Evolutionary conservation across 2,888 invertebrate genomes (phyloP).

Genomic region (Spodoptera picta): DNA sequence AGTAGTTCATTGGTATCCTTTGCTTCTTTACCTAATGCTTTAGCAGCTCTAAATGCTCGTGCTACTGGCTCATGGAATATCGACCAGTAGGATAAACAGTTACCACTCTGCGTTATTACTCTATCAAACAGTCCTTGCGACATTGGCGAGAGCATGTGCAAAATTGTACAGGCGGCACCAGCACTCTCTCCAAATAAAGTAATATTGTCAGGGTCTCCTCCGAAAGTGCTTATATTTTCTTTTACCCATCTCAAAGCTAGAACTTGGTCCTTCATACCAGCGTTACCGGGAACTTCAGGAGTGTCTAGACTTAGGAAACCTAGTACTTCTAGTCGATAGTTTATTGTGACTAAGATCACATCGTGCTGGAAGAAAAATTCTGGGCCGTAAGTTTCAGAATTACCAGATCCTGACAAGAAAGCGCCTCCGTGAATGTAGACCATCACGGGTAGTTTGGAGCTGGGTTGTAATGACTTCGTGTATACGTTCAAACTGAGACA

Average conservation of each 20-base stretch:
- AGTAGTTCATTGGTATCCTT: slow-evolving; percentile 66
- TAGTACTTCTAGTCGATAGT: slow-evolving; percentile 75
- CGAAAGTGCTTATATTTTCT: slow-evolving; percentile 71
- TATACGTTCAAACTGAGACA: slow-evolving; percentile 78
- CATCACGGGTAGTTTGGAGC: slow-evolving; percentile 74
- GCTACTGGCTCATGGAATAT: slow-evolving; percentile 59
- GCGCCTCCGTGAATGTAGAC: slow-evolving; percentile 82
- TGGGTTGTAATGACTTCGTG: slow-evolving; percentile 60
- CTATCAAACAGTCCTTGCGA: slow-evolving; percentile 77
- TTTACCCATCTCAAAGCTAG: slow-evolving; percentile 73
- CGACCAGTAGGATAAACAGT: slow-evolving; percentile 71
- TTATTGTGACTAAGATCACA: slow-evolving; percentile 79
- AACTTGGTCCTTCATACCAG: slow-evolving; percentile 79
- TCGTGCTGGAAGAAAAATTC: slow-evolving; percentile 75
- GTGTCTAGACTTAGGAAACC: slow-evolving; percentile 68
- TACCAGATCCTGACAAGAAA: slow-evolving; percentile 75
- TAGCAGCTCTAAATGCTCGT: slow-evolving; percentile 70
- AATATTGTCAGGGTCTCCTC: slow-evolving; percentile 74
- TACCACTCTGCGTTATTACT: slow-evolving; percentile 79
- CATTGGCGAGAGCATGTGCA: slow-evolving; percentile 78
- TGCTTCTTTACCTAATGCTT: slow-evolving; percentile 71
- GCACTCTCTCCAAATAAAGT: slow-evolving; percentile 82
- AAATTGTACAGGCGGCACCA: slow-evolving; percentile 75
- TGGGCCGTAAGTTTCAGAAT: slow-evolving; percentile 72
- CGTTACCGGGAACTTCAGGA: slow-evolving; percentile 76